Percentiles rank a stretch among this genome's conserved stretches.
Conservation (phyloP, 2,797 vertebrate species). For the Gallinago stenura region DNA sequence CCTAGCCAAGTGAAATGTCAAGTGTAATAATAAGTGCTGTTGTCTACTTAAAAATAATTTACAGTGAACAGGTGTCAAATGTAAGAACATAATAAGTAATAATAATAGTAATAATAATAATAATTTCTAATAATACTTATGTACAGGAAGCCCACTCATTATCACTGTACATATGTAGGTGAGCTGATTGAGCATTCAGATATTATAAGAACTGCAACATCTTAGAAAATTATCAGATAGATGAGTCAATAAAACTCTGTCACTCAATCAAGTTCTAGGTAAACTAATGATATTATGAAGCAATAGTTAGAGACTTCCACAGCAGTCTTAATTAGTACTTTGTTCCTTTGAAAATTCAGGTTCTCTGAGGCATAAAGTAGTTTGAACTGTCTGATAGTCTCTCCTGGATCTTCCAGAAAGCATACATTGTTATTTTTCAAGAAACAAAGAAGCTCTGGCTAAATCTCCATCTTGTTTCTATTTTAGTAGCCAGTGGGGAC, state of each 20-base stretch:
- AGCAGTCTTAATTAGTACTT: neutral
- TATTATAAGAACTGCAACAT: neutral
- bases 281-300: neutral
- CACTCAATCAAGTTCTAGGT: neutral
- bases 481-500: neutral
- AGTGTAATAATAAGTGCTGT: neutral
- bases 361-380: neutral
- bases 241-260: neutral
- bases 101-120: neutral
- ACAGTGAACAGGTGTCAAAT: neutral
- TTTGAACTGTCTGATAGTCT: neutral
- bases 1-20: neutral
- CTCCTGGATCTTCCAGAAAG: neutral
- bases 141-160: fast-evolving
- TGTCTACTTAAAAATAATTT: neutral
- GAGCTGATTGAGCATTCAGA: neutral
- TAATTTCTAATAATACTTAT: neutral
- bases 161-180: neutral
- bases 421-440: neutral
- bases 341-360: neutral
- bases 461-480: neutral
- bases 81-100: neutral
- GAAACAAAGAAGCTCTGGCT: neutral
- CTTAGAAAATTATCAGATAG: neutral
- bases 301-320: neutral